Conservation (phyloP, 1,140 invertebrate genomes). For the Drosophila sproati region DNA sequence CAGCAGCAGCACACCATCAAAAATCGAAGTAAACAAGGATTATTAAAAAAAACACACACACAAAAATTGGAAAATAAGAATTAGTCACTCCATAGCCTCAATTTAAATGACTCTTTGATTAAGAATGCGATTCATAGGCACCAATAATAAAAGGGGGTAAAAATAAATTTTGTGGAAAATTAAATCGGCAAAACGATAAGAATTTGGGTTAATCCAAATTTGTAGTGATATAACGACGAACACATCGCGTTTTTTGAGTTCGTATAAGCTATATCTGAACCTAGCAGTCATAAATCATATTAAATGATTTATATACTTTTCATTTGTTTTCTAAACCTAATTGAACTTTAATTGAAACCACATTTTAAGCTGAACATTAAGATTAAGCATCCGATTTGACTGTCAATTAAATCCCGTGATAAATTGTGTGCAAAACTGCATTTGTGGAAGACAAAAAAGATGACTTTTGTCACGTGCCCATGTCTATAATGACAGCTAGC, state of each 20-base stretch:
- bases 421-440: conserved; percentile 30
- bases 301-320: no score
- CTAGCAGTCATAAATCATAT: no score
- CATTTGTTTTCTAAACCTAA: no score
- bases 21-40: no score
- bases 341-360: neutral
- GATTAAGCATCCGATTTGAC: neutral
- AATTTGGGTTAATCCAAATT: neutral
- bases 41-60: no score
- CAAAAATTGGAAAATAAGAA: neutral
- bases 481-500: conserved; percentile 9
- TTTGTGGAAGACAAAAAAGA: conserved; percentile 9
- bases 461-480: conserved; percentile 36
- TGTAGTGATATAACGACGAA: no score
- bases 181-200: no score
- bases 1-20: no score
- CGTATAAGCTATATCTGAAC: no score
- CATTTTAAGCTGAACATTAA: no score
- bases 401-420: conserved; percentile 5
- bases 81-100: neutral
- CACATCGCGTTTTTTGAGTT: no score
- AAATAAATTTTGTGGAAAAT: neutral
- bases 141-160: neutral
- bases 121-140: neutral
- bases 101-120: neutral